Evolutionary conservation across 2,797 vertebrate genomes (phyloP).

Genomic region (Ataeniobius toweri): DNA sequence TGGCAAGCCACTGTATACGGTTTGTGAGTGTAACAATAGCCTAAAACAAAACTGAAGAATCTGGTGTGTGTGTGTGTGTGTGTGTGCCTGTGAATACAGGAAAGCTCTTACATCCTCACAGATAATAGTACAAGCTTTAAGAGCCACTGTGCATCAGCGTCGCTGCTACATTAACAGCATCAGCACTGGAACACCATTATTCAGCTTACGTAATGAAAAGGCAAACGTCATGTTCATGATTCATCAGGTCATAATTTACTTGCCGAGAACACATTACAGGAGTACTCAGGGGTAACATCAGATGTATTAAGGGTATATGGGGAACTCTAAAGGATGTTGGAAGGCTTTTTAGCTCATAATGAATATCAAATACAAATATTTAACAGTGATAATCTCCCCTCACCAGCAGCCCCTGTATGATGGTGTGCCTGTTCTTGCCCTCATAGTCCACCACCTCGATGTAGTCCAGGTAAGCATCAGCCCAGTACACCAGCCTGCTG

Average conservation of each 20-base stretch:
- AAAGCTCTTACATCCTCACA: conserved; percentile 64
- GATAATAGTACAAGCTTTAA: conserved; percentile 64
- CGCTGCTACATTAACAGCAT: conserved; percentile 41
- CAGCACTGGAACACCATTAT: conserved; percentile 58
- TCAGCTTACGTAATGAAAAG: conserved; percentile 73
- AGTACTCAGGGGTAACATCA: conserved; percentile 39
- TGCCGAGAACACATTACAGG: conserved; percentile 26
- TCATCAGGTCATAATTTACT: conserved; percentile 45
- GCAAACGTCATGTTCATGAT: conserved; percentile 13
- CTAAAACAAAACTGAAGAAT: conserved; percentile 18
- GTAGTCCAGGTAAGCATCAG: conserved; percentile 92
- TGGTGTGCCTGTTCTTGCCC: conserved; percentile 93
- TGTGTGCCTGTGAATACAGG: conserved; percentile 56
- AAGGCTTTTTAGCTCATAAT: conserved; percentile 13
- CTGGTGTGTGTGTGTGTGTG: neutral
- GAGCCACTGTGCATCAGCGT: conserved; percentile 42
- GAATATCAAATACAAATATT: conserved; percentile 7
- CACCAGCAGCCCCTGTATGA: conserved; percentile 96
- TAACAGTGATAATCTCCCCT: conserved; percentile 54
- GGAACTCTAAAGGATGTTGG: conserved; percentile 15
- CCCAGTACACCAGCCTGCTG: conserved; percentile 93
- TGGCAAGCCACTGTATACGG: conserved; percentile 1
- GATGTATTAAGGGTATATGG: conserved; percentile 28
- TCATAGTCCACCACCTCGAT: conserved; percentile 95
- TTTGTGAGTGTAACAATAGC: conserved; percentile 21